Evolutionary conservation across 2,888 invertebrate species (phyloP).

Genomic region (Arenicola marina): DNA sequence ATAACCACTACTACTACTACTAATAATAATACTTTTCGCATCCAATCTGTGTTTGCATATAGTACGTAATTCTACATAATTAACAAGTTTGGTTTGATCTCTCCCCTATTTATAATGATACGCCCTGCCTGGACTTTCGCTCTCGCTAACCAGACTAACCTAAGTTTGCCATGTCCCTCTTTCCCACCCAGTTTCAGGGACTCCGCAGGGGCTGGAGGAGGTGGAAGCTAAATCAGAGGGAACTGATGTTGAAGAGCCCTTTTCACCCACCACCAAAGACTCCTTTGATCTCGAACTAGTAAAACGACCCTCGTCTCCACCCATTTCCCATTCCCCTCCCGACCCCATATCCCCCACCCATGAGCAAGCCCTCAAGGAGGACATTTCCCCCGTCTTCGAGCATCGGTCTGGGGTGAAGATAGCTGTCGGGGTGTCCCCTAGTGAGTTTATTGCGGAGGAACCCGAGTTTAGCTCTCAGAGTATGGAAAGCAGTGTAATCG

Average conservation of each 20-base stretch:
- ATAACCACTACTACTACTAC: too few relatives aligned
- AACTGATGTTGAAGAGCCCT: slow-evolving; percentile 42
- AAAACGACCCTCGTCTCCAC: slow-evolving; percentile 33
- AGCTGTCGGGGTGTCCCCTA: slow-evolving; percentile 52
- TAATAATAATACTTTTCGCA: too few relatives aligned
- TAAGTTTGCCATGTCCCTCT: background rate
- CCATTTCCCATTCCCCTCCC: slow-evolving; percentile 43
- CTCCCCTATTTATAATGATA: too few relatives aligned
- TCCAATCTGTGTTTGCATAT: too few relatives aligned
- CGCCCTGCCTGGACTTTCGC: too few relatives aligned
- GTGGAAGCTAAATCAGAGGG: slow-evolving; percentile 11
- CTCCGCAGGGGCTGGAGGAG: slow-evolving; percentile 4
- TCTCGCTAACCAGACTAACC: background rate
- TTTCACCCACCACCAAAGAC: slow-evolving; percentile 48
- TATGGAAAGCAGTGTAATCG: slow-evolving; percentile 1
- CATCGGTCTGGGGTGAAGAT: slow-evolving; percentile 39
- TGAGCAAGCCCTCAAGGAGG: slow-evolving; percentile 36
- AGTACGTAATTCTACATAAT: too few relatives aligned
- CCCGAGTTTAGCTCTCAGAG: slow-evolving; percentile 6
- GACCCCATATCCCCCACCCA: slow-evolving; percentile 39
- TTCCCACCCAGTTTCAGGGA: background rate
- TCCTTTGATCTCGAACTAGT: slow-evolving; percentile 57
- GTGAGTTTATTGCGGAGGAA: slow-evolving; percentile 39
- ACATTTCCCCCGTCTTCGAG: slow-evolving; percentile 45
- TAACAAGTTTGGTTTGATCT: too few relatives aligned